A percentile compares a stretch with the other conserved stretches of the same genome.
These are phyloP conservation scores for Galemys pyrenaicus DNA, from an alignment of 2,113 vertebrate species.

Conservation along the genomic window DNA sequence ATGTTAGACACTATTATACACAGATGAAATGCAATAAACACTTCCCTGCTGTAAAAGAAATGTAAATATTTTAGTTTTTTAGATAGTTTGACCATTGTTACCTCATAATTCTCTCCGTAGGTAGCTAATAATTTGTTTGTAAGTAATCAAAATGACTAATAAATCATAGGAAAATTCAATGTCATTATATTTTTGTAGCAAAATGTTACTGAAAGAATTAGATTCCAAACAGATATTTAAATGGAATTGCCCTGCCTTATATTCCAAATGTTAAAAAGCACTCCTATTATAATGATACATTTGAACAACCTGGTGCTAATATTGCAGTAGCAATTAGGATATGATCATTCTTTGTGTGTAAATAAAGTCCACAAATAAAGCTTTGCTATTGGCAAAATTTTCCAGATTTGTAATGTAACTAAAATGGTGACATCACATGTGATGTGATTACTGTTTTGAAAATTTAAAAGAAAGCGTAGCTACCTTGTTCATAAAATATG, in stretches of 20 bases:
- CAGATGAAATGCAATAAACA: not conserved
- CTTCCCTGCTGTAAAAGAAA: not conserved
- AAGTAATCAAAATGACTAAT: not conserved
- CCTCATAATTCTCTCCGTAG: not conserved
- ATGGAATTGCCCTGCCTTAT: not conserved
- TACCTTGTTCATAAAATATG: not conserved
- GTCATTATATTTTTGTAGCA: not conserved
- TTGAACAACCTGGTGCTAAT: not conserved
- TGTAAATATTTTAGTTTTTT: not conserved
- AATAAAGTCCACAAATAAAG: not conserved
- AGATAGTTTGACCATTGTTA: not conserved
- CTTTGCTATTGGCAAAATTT: not conserved
- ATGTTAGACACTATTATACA: not conserved
- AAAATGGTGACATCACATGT: not conserved
- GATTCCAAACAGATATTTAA: not conserved
- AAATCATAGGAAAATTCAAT: not conserved
- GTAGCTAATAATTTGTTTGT: not conserved
- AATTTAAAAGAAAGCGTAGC: not conserved
- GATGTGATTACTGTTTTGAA: not conserved
- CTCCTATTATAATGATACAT: not conserved
- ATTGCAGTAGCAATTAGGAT: not conserved
- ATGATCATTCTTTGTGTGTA: not conserved
- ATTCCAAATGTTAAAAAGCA: not conserved
- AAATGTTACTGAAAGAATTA: not conserved
- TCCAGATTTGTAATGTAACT: not conserved